Evolutionary conservation across 35 echinoderm and acorn worm genomes (phyloP).

Genomic region (Stichopus chloronotus): DNA sequence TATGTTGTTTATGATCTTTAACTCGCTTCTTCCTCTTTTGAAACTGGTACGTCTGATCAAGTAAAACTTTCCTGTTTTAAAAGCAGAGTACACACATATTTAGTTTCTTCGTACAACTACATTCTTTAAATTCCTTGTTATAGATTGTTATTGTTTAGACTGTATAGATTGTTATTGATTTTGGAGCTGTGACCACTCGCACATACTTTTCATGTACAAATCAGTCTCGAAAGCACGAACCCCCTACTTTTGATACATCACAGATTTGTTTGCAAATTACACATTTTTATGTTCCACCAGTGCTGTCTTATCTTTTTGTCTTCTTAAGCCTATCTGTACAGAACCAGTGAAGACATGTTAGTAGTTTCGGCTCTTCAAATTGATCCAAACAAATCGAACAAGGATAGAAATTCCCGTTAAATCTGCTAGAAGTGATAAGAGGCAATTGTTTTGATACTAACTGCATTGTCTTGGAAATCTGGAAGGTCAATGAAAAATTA

Average conservation of each 20-base stretch:
- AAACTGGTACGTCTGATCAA: neutral
- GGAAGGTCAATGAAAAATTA: no score
- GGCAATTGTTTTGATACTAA: neutral
- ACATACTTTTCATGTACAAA: constrained; percentile 13
- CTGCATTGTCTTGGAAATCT: no score
- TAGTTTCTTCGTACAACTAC: neutral
- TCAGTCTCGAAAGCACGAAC: constrained; percentile 36
- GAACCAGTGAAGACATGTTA: constrained; percentile 30
- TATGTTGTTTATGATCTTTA: neutral
- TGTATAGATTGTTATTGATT: neutral
- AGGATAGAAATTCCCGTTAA: neutral
- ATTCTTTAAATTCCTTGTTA: neutral
- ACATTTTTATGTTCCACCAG: neutral
- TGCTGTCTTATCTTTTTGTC: neutral
- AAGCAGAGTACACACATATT: constrained; percentile 1
- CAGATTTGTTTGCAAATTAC: neutral
- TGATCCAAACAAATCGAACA: constrained; percentile 39
- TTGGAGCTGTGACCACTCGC: neutral
- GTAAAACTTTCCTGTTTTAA: neutral
- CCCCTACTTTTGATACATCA: neutral
- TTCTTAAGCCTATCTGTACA: constrained; percentile 6
- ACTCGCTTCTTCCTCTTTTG: neutral
- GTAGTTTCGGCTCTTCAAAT: constrained; percentile 25
- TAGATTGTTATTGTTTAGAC: neutral
- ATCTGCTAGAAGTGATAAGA: neutral